These are phyloP conservation scores for Dicrostonyx torquatus DNA, from an alignment of 2,797 vertebrate species.

Conservation along the genomic window DNA sequence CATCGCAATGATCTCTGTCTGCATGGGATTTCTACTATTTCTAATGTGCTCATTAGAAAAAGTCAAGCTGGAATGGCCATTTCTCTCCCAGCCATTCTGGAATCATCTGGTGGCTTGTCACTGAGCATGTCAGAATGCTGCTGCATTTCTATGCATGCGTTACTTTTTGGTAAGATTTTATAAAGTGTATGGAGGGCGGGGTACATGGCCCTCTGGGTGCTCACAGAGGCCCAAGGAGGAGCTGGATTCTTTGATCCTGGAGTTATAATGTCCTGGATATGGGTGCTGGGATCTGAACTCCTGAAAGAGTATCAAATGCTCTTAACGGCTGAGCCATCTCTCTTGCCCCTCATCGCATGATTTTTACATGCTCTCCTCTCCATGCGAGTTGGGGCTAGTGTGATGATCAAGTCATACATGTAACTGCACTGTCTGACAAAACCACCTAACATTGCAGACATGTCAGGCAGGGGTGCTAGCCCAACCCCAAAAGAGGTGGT, in stretches of 20 bases:
- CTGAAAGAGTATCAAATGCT: background rate
- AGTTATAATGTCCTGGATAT: too few species aligned
- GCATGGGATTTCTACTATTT: slow-evolving; percentile 66
- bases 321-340: background rate
- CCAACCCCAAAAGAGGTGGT: slow-evolving; percentile 59
- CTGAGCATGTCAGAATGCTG: background rate
- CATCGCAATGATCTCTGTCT: slow-evolving; percentile 66
- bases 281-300: background rate
- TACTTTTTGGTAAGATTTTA: slow-evolving; percentile 31
- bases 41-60: slow-evolving; percentile 66
- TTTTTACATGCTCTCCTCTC: slow-evolving; percentile 30
- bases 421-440: slow-evolving; percentile 67
- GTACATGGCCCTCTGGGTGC: background rate
- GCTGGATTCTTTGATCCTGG: background rate
- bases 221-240: too few species aligned
- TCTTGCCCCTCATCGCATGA: background rate
- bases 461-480: slow-evolving; percentile 52
- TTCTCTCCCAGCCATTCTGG: slow-evolving; percentile 35
- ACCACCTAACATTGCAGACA: slow-evolving; percentile 76
- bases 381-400: slow-evolving; percentile 69
- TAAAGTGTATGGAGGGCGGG: background rate
- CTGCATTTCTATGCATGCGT: background rate
- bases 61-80: slow-evolving; percentile 41
- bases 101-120: slow-evolving; percentile 5
- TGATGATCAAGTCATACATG: slow-evolving; percentile 71